Conservation (phyloP, 1,140 invertebrate genomes). For the Maniola jurtina region DNA sequence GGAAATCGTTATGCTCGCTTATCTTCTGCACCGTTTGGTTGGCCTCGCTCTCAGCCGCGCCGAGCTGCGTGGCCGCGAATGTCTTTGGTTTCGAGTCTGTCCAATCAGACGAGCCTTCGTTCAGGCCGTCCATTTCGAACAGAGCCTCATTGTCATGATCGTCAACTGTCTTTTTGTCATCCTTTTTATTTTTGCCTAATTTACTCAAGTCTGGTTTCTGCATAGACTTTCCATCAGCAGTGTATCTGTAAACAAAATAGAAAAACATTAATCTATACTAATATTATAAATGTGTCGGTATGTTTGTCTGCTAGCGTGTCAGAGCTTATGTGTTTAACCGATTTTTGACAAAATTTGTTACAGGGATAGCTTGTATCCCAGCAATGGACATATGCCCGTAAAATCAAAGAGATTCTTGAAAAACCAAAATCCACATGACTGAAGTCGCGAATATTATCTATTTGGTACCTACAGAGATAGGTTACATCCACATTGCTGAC, state of each 20-base stretch:
- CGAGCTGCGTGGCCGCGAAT: conserved; percentile 69
- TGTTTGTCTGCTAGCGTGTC: no score
- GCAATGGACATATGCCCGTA: no score
- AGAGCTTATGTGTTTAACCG: no score
- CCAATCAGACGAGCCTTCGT: conserved; percentile 66
- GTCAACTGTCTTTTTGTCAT: conserved; percentile 59
- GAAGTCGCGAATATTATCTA: no score
- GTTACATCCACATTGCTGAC: no score
- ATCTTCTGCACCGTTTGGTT: conserved; percentile 75
- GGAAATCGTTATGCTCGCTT: conserved; percentile 81
- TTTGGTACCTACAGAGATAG: no score
- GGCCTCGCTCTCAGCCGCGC: conserved; percentile 64
- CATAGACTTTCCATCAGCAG: conserved; percentile 71
- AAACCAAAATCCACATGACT: no score
- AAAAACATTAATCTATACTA: neutral
- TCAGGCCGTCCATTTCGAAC: conserved; percentile 84
- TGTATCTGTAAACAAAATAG: conserved; percentile 59
- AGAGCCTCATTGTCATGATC: conserved; percentile 80
- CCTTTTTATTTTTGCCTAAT: conserved; percentile 65
- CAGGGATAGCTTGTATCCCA: no score
- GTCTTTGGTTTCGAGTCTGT: conserved; percentile 64
- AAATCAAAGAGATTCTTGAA: no score
- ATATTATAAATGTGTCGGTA: neutral
- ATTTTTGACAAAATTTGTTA: no score
- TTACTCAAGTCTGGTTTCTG: conserved; percentile 73